Evolutionary conservation across 2,888 invertebrate species (phyloP), one percentile per base, ranked within the genome.

Genomic region (Eristalis pertinax): DNA sequence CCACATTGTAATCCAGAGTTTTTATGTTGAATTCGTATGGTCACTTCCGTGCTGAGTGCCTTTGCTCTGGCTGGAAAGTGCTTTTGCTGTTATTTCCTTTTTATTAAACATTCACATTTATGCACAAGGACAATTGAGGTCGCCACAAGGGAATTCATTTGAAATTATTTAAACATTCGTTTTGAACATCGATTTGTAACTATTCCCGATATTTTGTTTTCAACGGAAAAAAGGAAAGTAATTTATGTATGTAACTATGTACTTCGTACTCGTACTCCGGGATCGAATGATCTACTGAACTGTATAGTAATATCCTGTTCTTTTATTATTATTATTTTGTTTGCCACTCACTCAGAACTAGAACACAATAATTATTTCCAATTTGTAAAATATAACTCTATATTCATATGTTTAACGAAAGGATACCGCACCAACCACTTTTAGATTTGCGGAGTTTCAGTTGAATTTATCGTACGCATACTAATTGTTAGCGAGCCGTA

Each of bases 1-100:
- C 91, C 91, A 90, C 91, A 91, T 91, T 90, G 89, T 90, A 90
- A 90, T 91, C 91, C 91, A 91, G 90, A 90, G 83, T 87, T 87
- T 87, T 58, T 84, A 76, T 50, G 87, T 84, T 84, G 84, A 87
- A 84, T 84, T 76, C 62, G 65, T 80, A 43, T 79, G 87, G 84
- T 76, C 80, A 80, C 87, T 87, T 80, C 87, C 87, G 87, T 79
- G 75, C 87, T 87, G 75, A 84, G 80, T 72, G 76, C 65, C 58
- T 73, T 76, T 73, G 26, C 60, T 26, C 60, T 60, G 26, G 60
- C 84, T 75, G 69, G 74, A 75, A 43, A 81, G 74, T 68, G 73
- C 83, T 82, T 65, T 50, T 67, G 50, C 69, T 81, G 65, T 87
- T 84, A 88, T 88, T 88, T 84, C 70, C 38, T 67, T 84, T 76